Percentiles rank a stretch among this genome's conserved stretches.
Conservation (phyloP, 2,888 invertebrate genomes). For the Incurvaria masculella region DNA sequence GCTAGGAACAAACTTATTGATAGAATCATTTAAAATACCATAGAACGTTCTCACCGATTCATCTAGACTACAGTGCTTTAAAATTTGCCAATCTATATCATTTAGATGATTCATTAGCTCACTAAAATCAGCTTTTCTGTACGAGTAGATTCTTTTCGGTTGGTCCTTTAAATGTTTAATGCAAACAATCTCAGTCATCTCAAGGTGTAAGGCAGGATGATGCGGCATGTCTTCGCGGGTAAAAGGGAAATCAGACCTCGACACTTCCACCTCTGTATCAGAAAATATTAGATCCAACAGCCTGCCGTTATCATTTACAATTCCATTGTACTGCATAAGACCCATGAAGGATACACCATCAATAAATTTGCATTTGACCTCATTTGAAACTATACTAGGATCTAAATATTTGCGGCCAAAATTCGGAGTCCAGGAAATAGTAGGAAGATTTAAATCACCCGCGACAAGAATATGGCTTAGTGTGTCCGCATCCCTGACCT, state of each 20-base stretch:
- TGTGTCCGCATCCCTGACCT: not conserved
- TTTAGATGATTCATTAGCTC: not conserved
- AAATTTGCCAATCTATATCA: not conserved
- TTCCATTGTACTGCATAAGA: not conserved
- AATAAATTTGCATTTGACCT: not conserved
- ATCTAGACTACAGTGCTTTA: not conserved
- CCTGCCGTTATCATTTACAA: not conserved
- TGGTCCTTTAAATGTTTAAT: not conserved
- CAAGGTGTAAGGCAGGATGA: not conserved
- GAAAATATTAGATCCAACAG: not conserved
- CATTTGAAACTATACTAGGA: not conserved
- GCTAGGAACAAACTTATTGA: not conserved
- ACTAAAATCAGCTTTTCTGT: not conserved
- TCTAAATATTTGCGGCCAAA: not conserved
- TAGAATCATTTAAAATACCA: not conserved
- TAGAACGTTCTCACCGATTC: not conserved
- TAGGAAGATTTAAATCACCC: not conserved
- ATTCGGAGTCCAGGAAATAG: not conserved
- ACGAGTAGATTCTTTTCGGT: not conserved
- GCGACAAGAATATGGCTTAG: not conserved
- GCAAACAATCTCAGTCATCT: not conserved
- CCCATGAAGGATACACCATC: not conserved
- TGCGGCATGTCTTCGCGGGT: slow-evolving; percentile 4
- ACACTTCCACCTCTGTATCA: not conserved
- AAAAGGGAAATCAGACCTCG: not conserved